Conservation (phyloP, 2,888 invertebrate species). For the Escarpia spicata region DNA sequence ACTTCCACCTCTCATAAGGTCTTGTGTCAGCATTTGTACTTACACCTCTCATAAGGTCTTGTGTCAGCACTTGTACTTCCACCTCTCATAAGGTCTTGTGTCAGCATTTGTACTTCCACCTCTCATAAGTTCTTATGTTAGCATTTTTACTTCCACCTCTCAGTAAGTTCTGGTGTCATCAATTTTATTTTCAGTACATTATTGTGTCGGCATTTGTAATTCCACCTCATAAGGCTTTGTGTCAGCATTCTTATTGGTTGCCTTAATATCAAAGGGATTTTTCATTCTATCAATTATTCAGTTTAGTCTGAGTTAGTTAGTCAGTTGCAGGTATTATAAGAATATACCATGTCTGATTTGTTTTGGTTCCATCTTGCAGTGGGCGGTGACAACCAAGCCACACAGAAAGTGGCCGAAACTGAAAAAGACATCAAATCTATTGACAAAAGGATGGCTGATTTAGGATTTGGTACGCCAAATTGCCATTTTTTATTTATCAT, state of each 20-base stretch:
- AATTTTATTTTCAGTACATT: not conserved
- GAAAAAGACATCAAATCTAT: conserved; percentile 48
- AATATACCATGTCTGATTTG: not conserved
- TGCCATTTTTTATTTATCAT: not conserved
- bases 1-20: no score
- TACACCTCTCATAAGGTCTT: not conserved
- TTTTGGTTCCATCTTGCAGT: conserved; percentile 17
- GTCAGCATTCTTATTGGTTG: not conserved
- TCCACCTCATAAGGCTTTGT: not conserved
- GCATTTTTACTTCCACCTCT: not conserved
- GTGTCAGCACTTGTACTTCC: no score
- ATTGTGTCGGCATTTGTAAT: not conserved
- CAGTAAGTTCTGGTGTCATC: not conserved
- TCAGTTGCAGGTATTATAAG: not conserved
- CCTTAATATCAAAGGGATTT: not conserved
- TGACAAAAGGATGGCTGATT: conserved; percentile 56
- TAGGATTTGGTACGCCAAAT: conserved; percentile 52
- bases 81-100: not conserved
- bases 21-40: not conserved
- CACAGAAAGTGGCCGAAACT: conserved; percentile 31
- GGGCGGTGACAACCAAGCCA: conserved; percentile 17
- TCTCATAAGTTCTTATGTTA: not conserved
- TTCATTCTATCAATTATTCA: not conserved
- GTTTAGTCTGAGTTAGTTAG: not conserved
- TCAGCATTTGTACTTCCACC: not conserved